These are phyloP conservation scores for Orthosia gothica DNA, from an alignment of 2,888 invertebrate genomes.

Conservation along the genomic window DNA sequence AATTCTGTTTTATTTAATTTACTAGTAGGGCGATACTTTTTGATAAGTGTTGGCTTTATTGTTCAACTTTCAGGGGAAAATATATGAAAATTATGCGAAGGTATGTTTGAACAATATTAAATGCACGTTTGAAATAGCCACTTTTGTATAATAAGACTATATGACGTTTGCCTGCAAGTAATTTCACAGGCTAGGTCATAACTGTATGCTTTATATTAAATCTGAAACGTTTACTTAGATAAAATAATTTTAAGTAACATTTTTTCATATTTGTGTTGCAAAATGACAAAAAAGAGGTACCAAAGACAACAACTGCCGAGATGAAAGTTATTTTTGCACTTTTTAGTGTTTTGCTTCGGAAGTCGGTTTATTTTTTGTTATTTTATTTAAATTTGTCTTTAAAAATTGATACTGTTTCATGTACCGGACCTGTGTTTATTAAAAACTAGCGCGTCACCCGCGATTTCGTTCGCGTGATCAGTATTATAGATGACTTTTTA, in stretches of 20 bases:
- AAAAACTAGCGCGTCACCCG: too few relatives aligned
- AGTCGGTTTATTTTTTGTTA: too few relatives aligned
- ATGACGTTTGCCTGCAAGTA: conserved; percentile 16
- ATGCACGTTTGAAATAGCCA: conserved; percentile 36
- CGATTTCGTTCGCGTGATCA: too few relatives aligned
- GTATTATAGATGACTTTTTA: too few relatives aligned
- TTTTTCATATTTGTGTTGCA: background rate
- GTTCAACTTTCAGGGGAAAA: conserved; percentile 21
- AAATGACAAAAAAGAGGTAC: too few relatives aligned
- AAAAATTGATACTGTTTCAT: too few relatives aligned
- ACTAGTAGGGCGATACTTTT: background rate
- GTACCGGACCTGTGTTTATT: too few relatives aligned
- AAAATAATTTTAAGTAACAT: background rate
- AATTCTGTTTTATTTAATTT: background rate
- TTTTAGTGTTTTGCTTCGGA: too few relatives aligned
- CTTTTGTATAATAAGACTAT: conserved; percentile 12
- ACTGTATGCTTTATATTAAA: conserved; percentile 15
- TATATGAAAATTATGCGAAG: conserved; percentile 31
- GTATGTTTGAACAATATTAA: conserved; percentile 31
- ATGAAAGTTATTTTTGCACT: too few relatives aligned
- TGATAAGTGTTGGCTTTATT: conserved; percentile 15
- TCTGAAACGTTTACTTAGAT: background rate
- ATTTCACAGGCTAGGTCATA: conserved; percentile 17
- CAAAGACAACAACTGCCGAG: too few relatives aligned
- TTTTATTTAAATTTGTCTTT: too few relatives aligned